Evolutionary conservation across 2,888 invertebrate genomes (phyloP), one percentile per base, ranked within the genome.

Genomic region (Gari tellinella): DNA sequence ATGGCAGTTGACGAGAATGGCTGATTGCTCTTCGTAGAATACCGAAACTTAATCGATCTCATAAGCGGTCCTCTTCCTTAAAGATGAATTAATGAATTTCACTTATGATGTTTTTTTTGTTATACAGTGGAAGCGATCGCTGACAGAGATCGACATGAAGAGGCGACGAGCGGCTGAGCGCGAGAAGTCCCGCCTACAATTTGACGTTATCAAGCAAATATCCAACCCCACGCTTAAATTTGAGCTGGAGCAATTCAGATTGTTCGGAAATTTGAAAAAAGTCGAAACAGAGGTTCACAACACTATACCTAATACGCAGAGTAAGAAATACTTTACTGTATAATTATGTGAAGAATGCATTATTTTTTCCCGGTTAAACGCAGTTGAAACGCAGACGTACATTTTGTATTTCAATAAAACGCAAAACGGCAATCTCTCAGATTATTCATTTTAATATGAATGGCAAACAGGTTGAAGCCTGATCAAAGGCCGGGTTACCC

Each of bases 61-160:
- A 40, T 40, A n/a, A 12, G 40, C 10, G 40, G 40, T 40, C 10
- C 10, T 14, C 10, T 40, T 40, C 14, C 14, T 40, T 40, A 40
- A 12, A 40, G 10, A 40, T 12, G 40, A 40, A 12, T 40, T 40
- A 14, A 40, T 40, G 10, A 40, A 40, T 40, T 40, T 40, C 10
- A 40, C 10, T 46, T 46, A 46, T 14, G 8, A 15, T 46, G 14
- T 7, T 17, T 46, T 46, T 7, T 26, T 10, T 58, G 46, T 12
- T 23, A 74, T 69, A 48, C 79, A 79, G 79, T 79, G 79, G 79
- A 79, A 79, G 46, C 51, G 79, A 2, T 58, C 75, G 1, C 55
- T 72, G 7, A 79, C 79, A 3, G 79, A 79, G 37, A 51, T 79
- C 2, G 79, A 79, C 38, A 56, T 75, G 62, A 75, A 69, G 40